Evolutionary conservation across 2,888 invertebrate species (phyloP), one percentile per base, ranked within the genome.

Genomic region (Criorhina ranunculi): DNA sequence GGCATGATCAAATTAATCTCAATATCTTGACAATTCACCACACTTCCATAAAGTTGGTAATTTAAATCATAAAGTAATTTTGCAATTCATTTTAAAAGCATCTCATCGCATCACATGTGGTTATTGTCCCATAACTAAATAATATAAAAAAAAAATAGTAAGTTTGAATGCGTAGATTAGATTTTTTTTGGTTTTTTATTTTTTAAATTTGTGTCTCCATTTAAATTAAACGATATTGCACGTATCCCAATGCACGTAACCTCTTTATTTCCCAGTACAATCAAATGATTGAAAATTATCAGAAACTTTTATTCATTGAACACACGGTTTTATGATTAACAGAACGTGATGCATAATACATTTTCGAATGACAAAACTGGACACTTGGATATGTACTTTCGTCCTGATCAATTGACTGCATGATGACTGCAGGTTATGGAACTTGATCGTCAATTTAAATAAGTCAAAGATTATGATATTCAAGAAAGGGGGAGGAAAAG

Each of bases 11-110:
- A 24, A 24, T 49, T 49, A 49, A 15, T 49, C 46, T 24, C 15
- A 49, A 24, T 49, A 49, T 49, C 46, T 19, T 49, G 24, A 49
- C 24, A 19, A 11, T 49, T 49, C 19, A 0, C 24, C 24, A n/a
- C 51, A 12, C 29, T 19, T 24, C 12, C 29, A 46, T 46, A 51
- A 51, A n/a, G 12, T n/a, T 19, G 4, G 8, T 40, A n/a, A 57
- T 37, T 57, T 24, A 4, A 40, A 24, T 40, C 40, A 19, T 57
- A 57, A 57, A 57, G 24, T 12, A 57, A 57, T 37, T 42, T 42
- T 29, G 42, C 42, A 15, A 31, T 3, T 60, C 42, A 42, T 40
- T 19, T 59, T 40, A n/a, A 29, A 59, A 6, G 2, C 15, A 42
- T 60, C 42, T 42, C 33, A 24, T 7, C 9, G n/a, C 12, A 17